Evolutionary conservation across 1,140 invertebrate species (phyloP), one percentile per base, ranked within the genome.

Genomic region (Apis florea): DNA sequence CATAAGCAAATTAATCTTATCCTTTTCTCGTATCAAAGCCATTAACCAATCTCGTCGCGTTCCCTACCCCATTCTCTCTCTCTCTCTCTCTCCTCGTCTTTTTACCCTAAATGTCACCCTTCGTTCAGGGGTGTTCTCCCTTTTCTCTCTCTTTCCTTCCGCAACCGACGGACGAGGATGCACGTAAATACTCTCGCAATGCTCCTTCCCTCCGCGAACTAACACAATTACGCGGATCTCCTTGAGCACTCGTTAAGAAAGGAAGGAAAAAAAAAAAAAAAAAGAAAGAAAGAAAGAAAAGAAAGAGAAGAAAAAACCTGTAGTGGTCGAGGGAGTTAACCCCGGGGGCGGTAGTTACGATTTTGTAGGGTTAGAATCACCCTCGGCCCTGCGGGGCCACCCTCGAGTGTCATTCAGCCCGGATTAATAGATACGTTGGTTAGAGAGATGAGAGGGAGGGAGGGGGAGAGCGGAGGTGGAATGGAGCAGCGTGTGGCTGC

Each of bases 371-470:
- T 89, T 88, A 89, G 83, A 82, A 87, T 90, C 88, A 85, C 79
- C 82, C 81, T 53, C 40, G 59, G 67, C 26, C 21, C 51, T 40
- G 31, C 31, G 56, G 86, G 86, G 85, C 90, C 90, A 90, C 92
- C 90, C 91, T 93, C 88, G 87, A 94, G 92, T 93, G 92, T 93
- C 92, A 92, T 93, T 93, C 91, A 92, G 87, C 74, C 76, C 85
- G 90, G 92, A 93, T 93, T 94, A 93, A 93, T 93, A 93, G 92
- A 93, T 92, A 93, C 91, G 91, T 90, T 84, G 87, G 85, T 88
- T 88, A 87, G 90, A 88, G 90, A 85, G 70, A 73, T 40, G 70
- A 58, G 79, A 54, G 40, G 70, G 58, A 4, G 61, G 74, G 82
- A 24, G 24, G 76, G 67, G 64, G 31, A n/a, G 68, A 49, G 49